Evolutionary conservation across 2,888 invertebrate genomes (phyloP).

Genomic region (Drosophila fungiperda): DNA sequence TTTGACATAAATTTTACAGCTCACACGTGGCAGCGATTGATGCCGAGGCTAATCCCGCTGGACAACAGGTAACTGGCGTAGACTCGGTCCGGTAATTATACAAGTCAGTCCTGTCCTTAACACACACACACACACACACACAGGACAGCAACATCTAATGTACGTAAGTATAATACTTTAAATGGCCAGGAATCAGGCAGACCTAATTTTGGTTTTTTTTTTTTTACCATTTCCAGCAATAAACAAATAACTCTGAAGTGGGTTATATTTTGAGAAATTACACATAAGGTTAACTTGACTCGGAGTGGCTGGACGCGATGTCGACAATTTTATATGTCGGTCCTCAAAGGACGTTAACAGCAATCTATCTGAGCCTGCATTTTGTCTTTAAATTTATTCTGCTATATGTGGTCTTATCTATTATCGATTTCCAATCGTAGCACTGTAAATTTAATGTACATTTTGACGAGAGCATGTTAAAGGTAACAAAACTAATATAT

Average conservation of each 20-base stretch:
- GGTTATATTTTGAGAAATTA: neutral
- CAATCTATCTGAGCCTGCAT: neutral
- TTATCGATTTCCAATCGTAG: neutral
- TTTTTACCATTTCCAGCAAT: neutral
- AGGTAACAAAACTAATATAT: neutral
- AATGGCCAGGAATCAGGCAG: neutral
- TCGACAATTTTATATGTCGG: neutral
- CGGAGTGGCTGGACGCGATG: neutral
- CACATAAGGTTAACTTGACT: neutral
- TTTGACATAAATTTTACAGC: constrained; percentile 70
- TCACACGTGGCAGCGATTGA: constrained; percentile 64
- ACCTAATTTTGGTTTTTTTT: neutral
- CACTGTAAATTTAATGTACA: neutral
- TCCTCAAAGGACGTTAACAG: neutral
- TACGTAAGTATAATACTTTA: constrained; percentile 13
- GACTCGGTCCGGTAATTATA: constrained; percentile 14
- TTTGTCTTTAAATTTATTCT: neutral
- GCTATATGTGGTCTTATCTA: neutral
- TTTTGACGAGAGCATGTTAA: neutral
- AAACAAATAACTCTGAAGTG: neutral
- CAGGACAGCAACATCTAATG: neutral
- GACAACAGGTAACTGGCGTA: constrained; percentile 37
- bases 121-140: neutral
- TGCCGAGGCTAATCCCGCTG: constrained; percentile 48
- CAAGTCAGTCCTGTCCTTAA: neutral